Base-by-base conservation (phyloP, 1,140 invertebrate species). In the Caenorhabditis latens region DNA sequence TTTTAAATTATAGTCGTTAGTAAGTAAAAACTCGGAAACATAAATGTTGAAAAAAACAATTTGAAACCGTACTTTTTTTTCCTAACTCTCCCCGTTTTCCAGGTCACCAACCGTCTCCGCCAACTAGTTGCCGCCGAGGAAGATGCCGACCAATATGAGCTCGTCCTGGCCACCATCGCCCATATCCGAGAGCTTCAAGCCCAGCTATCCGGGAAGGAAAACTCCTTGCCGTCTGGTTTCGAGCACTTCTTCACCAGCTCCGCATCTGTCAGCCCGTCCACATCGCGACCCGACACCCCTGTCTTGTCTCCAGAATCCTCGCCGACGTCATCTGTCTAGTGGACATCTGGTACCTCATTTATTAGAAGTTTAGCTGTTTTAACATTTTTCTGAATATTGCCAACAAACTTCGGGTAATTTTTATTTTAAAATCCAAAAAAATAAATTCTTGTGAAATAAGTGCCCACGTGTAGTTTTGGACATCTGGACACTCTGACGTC, bases 181-280 rank as follows among this genome's bases (percentile, higher is more conserved):
- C 71, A 79, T n/a, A 79, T 79, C 46, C 71, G 71, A 21, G 71
- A 79, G 71, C 71, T 79, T 19, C 71, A 79, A 11, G 71, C 71
- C 16, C 71, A 79, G 14, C 46, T 79, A 2, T 43, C n/a, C 46
- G 71, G 71, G 24, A 79, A 79, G 24, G 71, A 79, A 50, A 79
- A 79, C 71, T 79, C 43, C 0, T 46, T 79, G 8, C 71, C 71
- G 9, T 19, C 46, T 13, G 71, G 71, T 0, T 79, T 79, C 40
- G 71, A 79, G 40, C 71, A 79, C 4, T 50, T 50, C 71, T 79
- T 79, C 71, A 19, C 71, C 19, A 43, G 8, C 11, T 79, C 71
- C 14, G n/a, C 71, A 16, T 50, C 71, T 8, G 71, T 79, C 19
- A 79, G 71, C 46, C 71, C 71, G n/a, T 3, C n/a, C 7, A 53